Evolutionary conservation across 2,113 vertebrate species (phyloP).

Genomic region (Melospiza georgiana): DNA sequence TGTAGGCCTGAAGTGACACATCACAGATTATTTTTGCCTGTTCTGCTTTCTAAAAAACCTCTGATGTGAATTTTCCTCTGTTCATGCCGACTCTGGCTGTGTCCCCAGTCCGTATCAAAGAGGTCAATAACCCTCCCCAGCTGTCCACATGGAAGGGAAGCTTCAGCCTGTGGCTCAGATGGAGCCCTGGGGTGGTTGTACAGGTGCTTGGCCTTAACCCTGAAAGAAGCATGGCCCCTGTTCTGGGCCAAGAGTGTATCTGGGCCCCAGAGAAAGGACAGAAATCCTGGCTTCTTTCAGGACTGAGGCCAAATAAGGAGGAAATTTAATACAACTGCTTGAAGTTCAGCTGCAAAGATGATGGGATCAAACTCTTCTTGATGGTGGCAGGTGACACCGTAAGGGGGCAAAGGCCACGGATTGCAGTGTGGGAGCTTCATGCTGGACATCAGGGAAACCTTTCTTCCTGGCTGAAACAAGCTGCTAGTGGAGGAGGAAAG

Average conservation of each 20-base stretch:
- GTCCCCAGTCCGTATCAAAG: slow-evolving; percentile 30
- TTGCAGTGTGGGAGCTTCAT: not conserved
- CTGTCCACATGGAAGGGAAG: not conserved
- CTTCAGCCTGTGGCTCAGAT: not conserved
- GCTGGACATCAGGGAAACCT: not conserved
- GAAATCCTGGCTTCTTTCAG: not conserved
- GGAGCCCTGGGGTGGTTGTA: not conserved
- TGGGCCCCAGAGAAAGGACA: not conserved
- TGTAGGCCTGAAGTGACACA: not conserved
- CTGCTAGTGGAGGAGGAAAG: not conserved
- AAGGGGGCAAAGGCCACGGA: not conserved
- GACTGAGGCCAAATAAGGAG: not conserved
- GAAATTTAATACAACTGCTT: not conserved
- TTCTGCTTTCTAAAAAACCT: slow-evolving; percentile 5
- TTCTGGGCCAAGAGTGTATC: not conserved
- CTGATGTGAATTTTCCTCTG: slow-evolving; percentile 34
- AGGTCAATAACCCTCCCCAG: slow-evolving; percentile 19
- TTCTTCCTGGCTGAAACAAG: not conserved
- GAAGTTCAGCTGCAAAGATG: not conserved
- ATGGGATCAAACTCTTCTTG: not conserved
- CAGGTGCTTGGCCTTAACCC: slow-evolving; percentile 43
- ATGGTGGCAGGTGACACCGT: not conserved
- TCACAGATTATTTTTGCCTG: not conserved
- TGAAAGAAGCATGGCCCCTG: not conserved
- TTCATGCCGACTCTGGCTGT: slow-evolving; percentile 33